Base-by-base conservation (phyloP, 2,888 invertebrate genomes). In the Apeira syringaria region DNA sequence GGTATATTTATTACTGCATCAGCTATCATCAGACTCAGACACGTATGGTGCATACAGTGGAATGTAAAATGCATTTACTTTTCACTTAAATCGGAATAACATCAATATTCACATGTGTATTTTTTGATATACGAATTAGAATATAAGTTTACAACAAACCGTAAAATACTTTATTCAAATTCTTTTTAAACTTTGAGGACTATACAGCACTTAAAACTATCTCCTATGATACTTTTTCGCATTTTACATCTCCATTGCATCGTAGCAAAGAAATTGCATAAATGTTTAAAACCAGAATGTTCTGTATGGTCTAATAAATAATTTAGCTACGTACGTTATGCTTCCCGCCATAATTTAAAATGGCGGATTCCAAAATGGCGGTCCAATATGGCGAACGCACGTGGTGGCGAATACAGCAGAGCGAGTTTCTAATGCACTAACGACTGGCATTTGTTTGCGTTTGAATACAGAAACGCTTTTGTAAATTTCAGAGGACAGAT, bases 371-470 rank as follows among this genome's bases (percentile, higher is more conserved):
- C 24, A 24, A 24, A 24, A 24, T 24, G 24, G 24, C 24, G 24
- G 22, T 9, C 24, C 34, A 41, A 42, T 26, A 31, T 39, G 42
- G 42, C 20, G 13, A 24, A 7, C 25, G 47, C 40, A 40, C 48
- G 48, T 50, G 46, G 13, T 41, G 13, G 9, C 10, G 51, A 49
- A 49, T 45, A 45, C 41, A 47, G 29, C 47, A 31, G 41, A 25
- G 20, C 22, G 11, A 45, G 43, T 45, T 50, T 47, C 39, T 50
- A 50, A 54, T 45, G 47, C 41, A 50, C 35, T 48, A 50, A 46
- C 50, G 36, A 50, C 43, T 27, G 26, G 22, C 38, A 34, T 39
- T 52, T 48, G 50, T 50, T 52, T 55, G 32, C 44, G 31, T 51
- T 51, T 36, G 41, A 44, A 50, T 41, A 36, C 22, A 4, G 33